Conservation (phyloP, 2,888 invertebrate species). For the Zygogramma bicolorata region DNA sequence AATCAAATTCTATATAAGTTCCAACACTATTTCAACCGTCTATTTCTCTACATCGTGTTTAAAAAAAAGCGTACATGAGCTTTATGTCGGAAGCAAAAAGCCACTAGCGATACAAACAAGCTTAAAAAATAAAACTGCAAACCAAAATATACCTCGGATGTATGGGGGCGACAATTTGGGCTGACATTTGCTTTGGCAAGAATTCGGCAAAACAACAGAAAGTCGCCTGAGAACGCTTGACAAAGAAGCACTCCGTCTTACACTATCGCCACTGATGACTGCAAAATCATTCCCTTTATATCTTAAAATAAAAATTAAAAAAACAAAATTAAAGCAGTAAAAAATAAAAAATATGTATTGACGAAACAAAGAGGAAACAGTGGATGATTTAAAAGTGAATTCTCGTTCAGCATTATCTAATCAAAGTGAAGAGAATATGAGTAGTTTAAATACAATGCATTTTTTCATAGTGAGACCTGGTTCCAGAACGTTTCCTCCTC, state of each 20-base stretch:
- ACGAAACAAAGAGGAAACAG: conserved; percentile 21
- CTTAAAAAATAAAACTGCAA: conserved; percentile 30
- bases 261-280: conserved; percentile 63
- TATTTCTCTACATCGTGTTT: no score
- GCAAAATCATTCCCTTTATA: conserved; percentile 66
- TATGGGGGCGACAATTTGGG: conserved; percentile 74
- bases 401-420: no score
- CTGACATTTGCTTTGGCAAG: conserved; percentile 79
- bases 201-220: conserved; percentile 76
- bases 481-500: no score
- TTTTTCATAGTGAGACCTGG: no score
- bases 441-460: no score
- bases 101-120: conserved; percentile 20
- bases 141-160: conserved; percentile 73
- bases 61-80: no score
- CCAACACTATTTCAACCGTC: no score
- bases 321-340: conserved; percentile 56
- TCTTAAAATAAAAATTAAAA: conserved; percentile 61
- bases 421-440: no score
- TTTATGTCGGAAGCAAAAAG: conserved; percentile 10
- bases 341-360: conserved; percentile 44
- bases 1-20: no score
- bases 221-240: conserved; percentile 68
- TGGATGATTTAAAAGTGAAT: neutral
- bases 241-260: conserved; percentile 60